A percentile compares a stretch with the other conserved stretches of the same genome.
These are phyloP conservation scores for Stomorhina lunata DNA, from an alignment of 2,888 invertebrate genomes.

Conservation along the genomic window DNA sequence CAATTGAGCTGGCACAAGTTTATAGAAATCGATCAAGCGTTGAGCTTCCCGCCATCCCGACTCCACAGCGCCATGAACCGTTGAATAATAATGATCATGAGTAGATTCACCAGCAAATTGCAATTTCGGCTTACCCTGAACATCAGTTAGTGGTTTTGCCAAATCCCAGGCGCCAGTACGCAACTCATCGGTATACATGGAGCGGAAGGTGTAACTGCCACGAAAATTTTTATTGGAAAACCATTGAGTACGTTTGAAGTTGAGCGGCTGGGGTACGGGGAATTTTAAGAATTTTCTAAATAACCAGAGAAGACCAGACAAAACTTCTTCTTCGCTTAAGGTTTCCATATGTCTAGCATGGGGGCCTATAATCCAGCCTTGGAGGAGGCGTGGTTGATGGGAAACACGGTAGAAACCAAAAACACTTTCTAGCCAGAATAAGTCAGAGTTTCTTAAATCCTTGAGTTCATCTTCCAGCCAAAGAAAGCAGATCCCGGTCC, in stretches of 20 bases:
- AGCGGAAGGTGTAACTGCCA: conserved; percentile 85
- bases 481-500: conserved; percentile 81
- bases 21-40: conserved; percentile 80
- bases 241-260: conserved; percentile 82
- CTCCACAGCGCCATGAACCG: conserved; percentile 88
- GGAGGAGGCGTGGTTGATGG: conserved; percentile 79
- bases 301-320: conserved; percentile 61
- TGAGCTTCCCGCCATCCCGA: conserved; percentile 88
- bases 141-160: conserved; percentile 81
- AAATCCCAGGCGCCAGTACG: conserved; percentile 82
- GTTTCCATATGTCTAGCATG: conserved; percentile 67
- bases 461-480: conserved; percentile 63
- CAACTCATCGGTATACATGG: conserved; percentile 81
- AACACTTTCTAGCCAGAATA: conserved; percentile 67
- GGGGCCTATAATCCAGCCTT: conserved; percentile 82
- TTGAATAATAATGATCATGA: conserved; percentile 83
- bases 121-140: conserved; percentile 80
- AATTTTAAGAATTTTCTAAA: conserved; percentile 62
- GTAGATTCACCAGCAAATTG: conserved; percentile 87
- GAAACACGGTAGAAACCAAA: conserved; percentile 66
- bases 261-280: conserved; percentile 47
- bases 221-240: conserved; percentile 82
- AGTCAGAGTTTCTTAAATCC: conserved; percentile 74
- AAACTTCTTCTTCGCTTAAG: conserved; percentile 50
- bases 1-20: conserved; percentile 68